Percentiles rank a stretch among this genome's conserved stretches.
phyloP scores from a whole-genome alignment of 2,113 vertebrate genomes.

The Sinocyclocheilus anophthalmus region DNA sequence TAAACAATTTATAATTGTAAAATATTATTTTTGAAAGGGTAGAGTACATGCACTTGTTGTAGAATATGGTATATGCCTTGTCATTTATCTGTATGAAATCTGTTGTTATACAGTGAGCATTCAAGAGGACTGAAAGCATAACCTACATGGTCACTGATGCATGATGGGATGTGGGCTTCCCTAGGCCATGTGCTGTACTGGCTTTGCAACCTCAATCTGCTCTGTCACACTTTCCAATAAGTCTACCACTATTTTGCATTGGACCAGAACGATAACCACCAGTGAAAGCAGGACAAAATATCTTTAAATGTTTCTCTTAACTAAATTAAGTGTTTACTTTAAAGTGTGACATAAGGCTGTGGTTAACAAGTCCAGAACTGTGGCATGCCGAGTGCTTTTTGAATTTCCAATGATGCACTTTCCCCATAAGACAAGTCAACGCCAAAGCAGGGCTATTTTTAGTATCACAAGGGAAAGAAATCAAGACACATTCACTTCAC shows the following conservation, averaged over 20 bases:
- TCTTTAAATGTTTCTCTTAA: neutral
- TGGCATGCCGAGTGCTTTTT: neutral
- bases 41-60: neutral
- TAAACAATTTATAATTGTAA: neutral
- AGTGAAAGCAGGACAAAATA: neutral
- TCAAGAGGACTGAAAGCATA: constrained; percentile 39
- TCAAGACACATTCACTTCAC: neutral
- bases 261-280: neutral
- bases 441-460: neutral
- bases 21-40: neutral
- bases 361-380: neutral
- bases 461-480: neutral
- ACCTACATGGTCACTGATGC: constrained; percentile 77
- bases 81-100: constrained; percentile 37
- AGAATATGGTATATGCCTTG: constrained; percentile 5
- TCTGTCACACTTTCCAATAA: constrained; percentile 28
- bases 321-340: neutral
- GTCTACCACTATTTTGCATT: neutral
- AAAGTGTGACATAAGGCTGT: neutral
- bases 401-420: constrained; percentile 1
- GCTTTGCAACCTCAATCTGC: constrained; percentile 46
- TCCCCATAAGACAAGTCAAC: neutral
- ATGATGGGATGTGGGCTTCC: constrained; percentile 58
- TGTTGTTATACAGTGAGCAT: constrained; percentile 22
- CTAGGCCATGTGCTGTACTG: constrained; percentile 53